Evolutionary conservation across 1,140 invertebrate species (phyloP), one percentile per base, ranked within the genome.

Genomic region (Stegodyphus dumicola): DNA sequence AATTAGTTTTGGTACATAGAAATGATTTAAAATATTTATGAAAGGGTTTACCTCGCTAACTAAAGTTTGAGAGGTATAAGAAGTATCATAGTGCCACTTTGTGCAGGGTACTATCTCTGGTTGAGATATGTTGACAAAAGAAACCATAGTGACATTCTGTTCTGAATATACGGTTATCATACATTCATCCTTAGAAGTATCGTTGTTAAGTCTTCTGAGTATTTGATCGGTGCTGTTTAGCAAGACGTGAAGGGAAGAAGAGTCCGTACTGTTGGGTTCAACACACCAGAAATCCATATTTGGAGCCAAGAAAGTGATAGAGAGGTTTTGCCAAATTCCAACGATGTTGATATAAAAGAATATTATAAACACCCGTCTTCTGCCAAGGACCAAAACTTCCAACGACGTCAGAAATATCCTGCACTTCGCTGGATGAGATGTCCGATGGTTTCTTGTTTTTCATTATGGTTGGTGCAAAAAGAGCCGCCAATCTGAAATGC

Each of bases 341-440:
- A 83, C 73, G 0, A 67, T 13, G 17, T 83, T 75, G 10, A 75
- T 51, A 48, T 15, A 83, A 9, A 66, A 51, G 11, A 83, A 18
- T 13, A 66, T 6, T 7, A 53, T 7, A 6, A 83, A 75, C 2
- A 75, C 49, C 18, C 56, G n/a, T n/a, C n/a, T n/a, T 7, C 49
- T 83, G 80, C 80, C 80, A 83, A 53, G 1, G 17, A 2, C 80
- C 80, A 56, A 75, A 83, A 33, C 73, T 75, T 52, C 80, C 80
- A 1, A 75, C 18, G 6, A 75, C 17, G 2, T 75, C 51, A 6
- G 13, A 66, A 9, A 75, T 56, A 3, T 83, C 71, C 70, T 52
- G 65, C 9, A 5, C n/a, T 56, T 52, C 56, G 15, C 4, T 2
- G 56, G 15, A 1, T 60, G 56, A 15, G 56, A 15, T 60, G 9